These are phyloP conservation scores for Micrasema longulum DNA, from an alignment of 1,140 invertebrate genomes.

Conservation along the genomic window DNA sequence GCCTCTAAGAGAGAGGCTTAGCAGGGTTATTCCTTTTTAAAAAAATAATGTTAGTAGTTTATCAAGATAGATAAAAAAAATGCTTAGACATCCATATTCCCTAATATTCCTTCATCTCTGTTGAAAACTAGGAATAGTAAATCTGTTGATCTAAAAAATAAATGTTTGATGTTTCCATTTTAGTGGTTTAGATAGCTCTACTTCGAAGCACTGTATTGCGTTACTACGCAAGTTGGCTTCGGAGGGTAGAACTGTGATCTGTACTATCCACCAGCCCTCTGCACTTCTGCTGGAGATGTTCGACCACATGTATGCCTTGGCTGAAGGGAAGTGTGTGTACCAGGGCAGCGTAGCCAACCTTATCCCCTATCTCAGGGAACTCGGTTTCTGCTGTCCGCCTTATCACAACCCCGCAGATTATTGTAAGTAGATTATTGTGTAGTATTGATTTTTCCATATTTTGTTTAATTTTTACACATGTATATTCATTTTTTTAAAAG, in stretches of 20 bases:
- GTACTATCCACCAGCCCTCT: constrained; percentile 94
- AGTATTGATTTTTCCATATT: too few species aligned
- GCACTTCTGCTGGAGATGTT: constrained; percentile 90
- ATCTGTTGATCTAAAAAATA: too few species aligned
- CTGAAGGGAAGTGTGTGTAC: constrained; percentile 86
- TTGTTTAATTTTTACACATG: too few species aligned
- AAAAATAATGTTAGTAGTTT: too few species aligned
- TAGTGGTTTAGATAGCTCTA: constrained; percentile 92
- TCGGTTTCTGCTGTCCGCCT: constrained; percentile 82
- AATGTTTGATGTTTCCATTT: too few species aligned
- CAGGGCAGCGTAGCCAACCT: constrained; percentile 79
- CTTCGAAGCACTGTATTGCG: constrained; percentile 88
- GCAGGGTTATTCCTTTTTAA: too few species aligned
- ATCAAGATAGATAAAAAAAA: too few species aligned
- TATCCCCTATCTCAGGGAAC: constrained; percentile 80
- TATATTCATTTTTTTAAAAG: too few species aligned
- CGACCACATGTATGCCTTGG: constrained; percentile 88
- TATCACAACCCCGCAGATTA: constrained; percentile 94
- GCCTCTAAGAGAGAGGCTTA: too few species aligned
- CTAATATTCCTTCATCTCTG: too few species aligned
- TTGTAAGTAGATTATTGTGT: constrained; percentile 72
- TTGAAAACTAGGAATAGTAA: too few species aligned
- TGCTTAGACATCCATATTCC: too few species aligned
- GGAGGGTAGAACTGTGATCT: constrained; percentile 91
- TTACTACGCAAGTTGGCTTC: constrained; percentile 84